Evolutionary conservation across 2,113 vertebrate genomes (phyloP), one percentile per base, ranked within the genome.

Genomic region (Peucedramus taeniatus): DNA sequence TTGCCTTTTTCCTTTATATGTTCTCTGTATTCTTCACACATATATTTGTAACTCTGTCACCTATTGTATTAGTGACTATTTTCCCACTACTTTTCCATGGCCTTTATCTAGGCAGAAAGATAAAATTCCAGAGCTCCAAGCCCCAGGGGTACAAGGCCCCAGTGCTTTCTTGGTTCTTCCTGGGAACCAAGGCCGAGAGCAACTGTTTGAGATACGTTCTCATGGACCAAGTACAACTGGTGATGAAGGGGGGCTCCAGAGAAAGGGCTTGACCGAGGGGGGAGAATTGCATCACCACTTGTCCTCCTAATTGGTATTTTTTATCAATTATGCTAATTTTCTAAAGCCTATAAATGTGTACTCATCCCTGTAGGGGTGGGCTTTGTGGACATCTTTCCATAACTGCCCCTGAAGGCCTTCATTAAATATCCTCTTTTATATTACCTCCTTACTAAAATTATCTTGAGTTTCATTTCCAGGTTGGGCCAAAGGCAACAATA

Each of bases 161-260:
- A 3, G 4, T 12, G 13, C 8, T 16, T 3, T 51, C 45, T 50
- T 27, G 23, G 8, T 4, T n/a, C 10, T n/a, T 63, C 23, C 13
- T 3, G 13, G 35, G 13, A 50, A 4, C 30, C 8, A 26, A 21
- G 11, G 37, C 11, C 0, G 1, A 78, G 59, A 40, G 6, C 22
- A 21, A 13, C 7, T 6, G 45, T 61, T 40, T 0, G 2, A 50
- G 10, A 21, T 21, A 6, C 18, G 27, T 40, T 49, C 13, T 50
- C 10, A 50, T 33, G 13, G 13, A 63, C 4, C 15, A 26, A 50
- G 17, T 16, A 33, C 45, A 40, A 4, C 30, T 15, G 11, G 5
- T 27, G 30, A 30, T 13, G 18, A 61, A 24, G 10, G 9, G 21
- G 10, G 3, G 11, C 13, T 40, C 10, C 28, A 33, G 22, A 20